Base-by-base conservation (phyloP, 1,140 invertebrate species). In the Drosophila miranda region DNA sequence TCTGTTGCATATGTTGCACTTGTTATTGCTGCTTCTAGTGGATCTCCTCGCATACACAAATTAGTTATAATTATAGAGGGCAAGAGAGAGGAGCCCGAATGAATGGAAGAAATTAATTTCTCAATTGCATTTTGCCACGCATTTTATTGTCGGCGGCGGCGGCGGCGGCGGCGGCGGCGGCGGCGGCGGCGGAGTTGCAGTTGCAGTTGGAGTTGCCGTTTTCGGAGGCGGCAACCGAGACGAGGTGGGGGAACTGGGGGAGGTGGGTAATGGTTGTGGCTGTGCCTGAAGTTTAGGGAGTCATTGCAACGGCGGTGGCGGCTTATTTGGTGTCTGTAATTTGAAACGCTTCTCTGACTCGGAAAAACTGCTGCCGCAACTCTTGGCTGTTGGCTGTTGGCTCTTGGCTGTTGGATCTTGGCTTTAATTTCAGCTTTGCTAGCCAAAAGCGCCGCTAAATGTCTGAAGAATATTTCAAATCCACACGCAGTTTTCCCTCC, bases 321-420 rank as follows among this genome's bases (percentile, higher is more conserved):
- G 84, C 84, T 75, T 89, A 81, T 89, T 89, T 89, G 84, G 84
- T 89, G 84, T 84, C 84, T 89, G 84, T 89, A 89, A 89, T 89
- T 89, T 89, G 84, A 89, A 89, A 89, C 84, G 84, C 84, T 89
- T 89, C 86, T 89, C 70, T 89, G 84, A 81, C 64, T 89, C 80
- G 77, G 86, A 86, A 89, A 89, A 89, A 80, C 76, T 77, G 69
- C 61, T 51, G 58, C 19, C 62, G 13, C 56, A 61, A 61, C 53
- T 58, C 52, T 44, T 44, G 41, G 34, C 42, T 44, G 19, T 19
- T 59, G 16, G 28, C 26, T 72, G 43, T 55, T 66, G 59, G 64
- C 41, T 43, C 52, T 44, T 44, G 41, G 34, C 42, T 44, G 19
- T 19, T 59, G 16, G 28, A 19, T 72, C 49, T 55, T 66, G 59